Base-by-base conservation (phyloP, 2,888 invertebrate species). In the Brenthis ino region DNA sequence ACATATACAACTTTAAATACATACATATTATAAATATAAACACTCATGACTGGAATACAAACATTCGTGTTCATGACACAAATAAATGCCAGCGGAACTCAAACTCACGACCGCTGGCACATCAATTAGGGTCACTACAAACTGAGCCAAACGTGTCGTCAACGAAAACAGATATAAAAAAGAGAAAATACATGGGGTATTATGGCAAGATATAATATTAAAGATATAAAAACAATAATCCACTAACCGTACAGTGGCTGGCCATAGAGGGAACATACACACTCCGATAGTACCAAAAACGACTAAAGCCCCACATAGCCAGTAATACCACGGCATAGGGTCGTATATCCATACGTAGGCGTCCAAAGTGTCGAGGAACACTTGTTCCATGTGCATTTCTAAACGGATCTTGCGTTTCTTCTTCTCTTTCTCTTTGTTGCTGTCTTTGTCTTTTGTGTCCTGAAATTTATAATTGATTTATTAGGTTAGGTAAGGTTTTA, bases 231-330 rank as follows among this genome's bases (percentile, higher is more conserved):
- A 28, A 28, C 28, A 37, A n/a, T 13, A 55, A 16, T 13, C 8
- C 43, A 67, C 74, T 85, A 86, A 96, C 94, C 96, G 95, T 78
- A 99, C 96, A 77, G 97, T 96, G 66, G 97, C 96, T 0, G 99
- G 99, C 99, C 99, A 99, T 67, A 99, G 93, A n/a, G 99, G 99
- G 93, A 99, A 99, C 84, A 99, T 94, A 89, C 99, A 99, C 53
- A 99, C 95, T 14, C 96, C 97, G 79, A 99, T 98, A 47, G 98
- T 98, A 28, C 98, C 99, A 67, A 99, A 92, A 47, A 99, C 98
- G 73, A 97, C 93, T 5, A 97, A 92, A 11, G 96, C 95, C n/a
- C 99, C 99, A 80, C 97, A 96, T 75, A 99, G 94, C 97, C 98
- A 99, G 88, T 98, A 98, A 89, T 97, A 96, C 85, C 97, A 95